A percentile compares a stretch with the other conserved stretches of the same genome.
Conservation (phyloP, 2,888 invertebrate species). For the Heliconius erato region DNA sequence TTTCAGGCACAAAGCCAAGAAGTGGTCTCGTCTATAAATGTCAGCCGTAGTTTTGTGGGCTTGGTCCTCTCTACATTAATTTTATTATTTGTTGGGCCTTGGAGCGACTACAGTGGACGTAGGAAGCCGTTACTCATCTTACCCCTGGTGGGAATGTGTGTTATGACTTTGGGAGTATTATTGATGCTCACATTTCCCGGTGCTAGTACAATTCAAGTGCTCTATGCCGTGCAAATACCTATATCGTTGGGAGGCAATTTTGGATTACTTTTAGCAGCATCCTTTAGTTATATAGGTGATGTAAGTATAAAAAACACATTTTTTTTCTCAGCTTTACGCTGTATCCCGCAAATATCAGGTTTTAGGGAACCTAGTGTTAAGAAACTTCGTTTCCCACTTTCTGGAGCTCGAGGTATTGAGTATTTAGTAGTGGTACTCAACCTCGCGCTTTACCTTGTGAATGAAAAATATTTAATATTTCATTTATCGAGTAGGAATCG, state of each 20-base stretch:
- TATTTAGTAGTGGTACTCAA: not conserved
- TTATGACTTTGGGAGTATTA: slow-evolving; percentile 79
- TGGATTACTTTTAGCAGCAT: slow-evolving; percentile 90
- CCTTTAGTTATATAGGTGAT: slow-evolving; percentile 92
- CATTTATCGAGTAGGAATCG: too few species aligned
- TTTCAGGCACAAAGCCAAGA: slow-evolving; percentile 82
- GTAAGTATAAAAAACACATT: slow-evolving; percentile 79
- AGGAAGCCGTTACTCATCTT: slow-evolving; percentile 86
- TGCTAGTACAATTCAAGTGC: slow-evolving; percentile 73
- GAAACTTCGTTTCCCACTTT: not conserved
- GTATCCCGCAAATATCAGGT: not conserved
- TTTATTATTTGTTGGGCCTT: slow-evolving; percentile 86
- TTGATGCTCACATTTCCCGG: slow-evolving; percentile 78
- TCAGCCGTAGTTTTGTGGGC: slow-evolving; percentile 85
- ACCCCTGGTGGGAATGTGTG: slow-evolving; percentile 84
- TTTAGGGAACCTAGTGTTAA: not conserved
- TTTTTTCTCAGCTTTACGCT: not conserved
- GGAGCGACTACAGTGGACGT: slow-evolving; percentile 87
- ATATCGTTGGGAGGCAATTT: slow-evolving; percentile 90
- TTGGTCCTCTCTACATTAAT: slow-evolving; percentile 86
- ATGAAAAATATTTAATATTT: too few species aligned
- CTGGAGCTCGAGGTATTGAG: not conserved
- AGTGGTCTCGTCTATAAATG: slow-evolving; percentile 88
- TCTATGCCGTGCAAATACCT: slow-evolving; percentile 85
- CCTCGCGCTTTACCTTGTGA: too few species aligned